phyloP scores from a whole-genome alignment of 2,797 vertebrate species.

The Rhinophrynus dorsalis region DNA sequence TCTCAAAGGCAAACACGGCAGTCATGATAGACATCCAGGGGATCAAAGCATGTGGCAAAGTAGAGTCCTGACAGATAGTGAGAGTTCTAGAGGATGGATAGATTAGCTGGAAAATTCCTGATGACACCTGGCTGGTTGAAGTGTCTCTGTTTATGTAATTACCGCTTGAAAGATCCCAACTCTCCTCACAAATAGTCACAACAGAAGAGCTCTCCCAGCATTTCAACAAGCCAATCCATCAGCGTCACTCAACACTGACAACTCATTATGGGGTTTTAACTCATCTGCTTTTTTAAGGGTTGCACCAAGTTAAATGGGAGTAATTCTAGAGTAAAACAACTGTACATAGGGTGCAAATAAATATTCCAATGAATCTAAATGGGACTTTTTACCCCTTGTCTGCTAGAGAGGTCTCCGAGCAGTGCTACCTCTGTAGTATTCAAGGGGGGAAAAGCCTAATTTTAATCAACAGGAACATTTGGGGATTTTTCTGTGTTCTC shows the following conservation, averaged over 20 bases:
- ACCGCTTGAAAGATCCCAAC: conserved; percentile 61
- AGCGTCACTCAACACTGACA: conserved; percentile 58
- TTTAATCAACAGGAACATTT: no score
- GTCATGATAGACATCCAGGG: conserved; percentile 72
- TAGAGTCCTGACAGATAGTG: conserved; percentile 71
- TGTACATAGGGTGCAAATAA: no score
- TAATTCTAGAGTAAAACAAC: no score
- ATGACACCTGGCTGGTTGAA: conserved; percentile 72
- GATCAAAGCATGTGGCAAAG: conserved; percentile 90
- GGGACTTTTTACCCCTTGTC: no score
- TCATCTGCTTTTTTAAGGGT: background rate
- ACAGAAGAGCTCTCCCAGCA: conserved; percentile 48
- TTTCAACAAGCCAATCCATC: conserved; percentile 63
- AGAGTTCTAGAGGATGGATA: conserved; percentile 68
- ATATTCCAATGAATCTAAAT: no score
- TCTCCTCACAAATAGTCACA: conserved; percentile 55
- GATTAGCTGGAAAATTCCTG: conserved; percentile 76
- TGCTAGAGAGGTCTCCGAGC: no score
- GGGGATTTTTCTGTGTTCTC: no score
- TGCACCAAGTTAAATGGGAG: no score
- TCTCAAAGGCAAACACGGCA: conserved; percentile 69
- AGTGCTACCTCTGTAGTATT: no score
- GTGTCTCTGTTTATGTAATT: conserved; percentile 86
- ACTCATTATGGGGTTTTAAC: conserved; percentile 56
- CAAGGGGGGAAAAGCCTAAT: no score